Base-by-base conservation (phyloP, 2,113 vertebrate genomes). In the Phrynocephalus versicolor region DNA sequence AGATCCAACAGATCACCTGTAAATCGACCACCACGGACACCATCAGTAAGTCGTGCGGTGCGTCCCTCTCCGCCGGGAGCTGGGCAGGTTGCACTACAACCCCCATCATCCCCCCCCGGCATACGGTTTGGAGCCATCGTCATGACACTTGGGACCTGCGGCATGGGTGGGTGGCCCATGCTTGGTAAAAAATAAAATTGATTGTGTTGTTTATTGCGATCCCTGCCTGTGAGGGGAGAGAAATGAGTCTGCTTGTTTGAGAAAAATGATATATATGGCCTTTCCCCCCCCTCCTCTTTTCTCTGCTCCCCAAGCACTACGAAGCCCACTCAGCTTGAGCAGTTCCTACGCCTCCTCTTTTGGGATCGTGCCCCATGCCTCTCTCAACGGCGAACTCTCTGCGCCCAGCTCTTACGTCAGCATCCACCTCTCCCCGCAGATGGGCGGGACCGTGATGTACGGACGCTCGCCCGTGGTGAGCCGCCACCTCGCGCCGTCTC, bases 391-490 rank as follows among this genome's bases (percentile, higher is more conserved):
- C 58, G 97, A 99, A 91, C 96, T 98, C 57, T 93, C 97, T 0
- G 94, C 96, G 90, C 96, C 97, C 0, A 89, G 97, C 79, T 94
- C 97, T 37, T 99, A 97, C 0, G 90, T 97, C 45, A 97, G 97
- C 75, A 96, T 98, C 51, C 98, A 97, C 87, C 96, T 98, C 81
- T 96, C 97, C 0, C 97, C 97, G 0, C 98, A 97, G 90, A 97
- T 97, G 95, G 96, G 97, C 88, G 92, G 97, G n/a, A 92, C 97
- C 0, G 92, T 97, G 83, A 92, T 97, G 79, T 98, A 97, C 1
- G 94, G 97, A 89, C 96, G 97, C 72, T 97, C 97, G 65, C 96
- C 98, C 0, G 79, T 97, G 97, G 98, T 98, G 91, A 97, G 7
- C 21, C 8, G 21, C 2, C 6, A 2, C 23, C 18, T 8, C 62